phyloP scores from a whole-genome alignment of 2,888 invertebrate genomes.

The Margaritifera margaritifera region DNA sequence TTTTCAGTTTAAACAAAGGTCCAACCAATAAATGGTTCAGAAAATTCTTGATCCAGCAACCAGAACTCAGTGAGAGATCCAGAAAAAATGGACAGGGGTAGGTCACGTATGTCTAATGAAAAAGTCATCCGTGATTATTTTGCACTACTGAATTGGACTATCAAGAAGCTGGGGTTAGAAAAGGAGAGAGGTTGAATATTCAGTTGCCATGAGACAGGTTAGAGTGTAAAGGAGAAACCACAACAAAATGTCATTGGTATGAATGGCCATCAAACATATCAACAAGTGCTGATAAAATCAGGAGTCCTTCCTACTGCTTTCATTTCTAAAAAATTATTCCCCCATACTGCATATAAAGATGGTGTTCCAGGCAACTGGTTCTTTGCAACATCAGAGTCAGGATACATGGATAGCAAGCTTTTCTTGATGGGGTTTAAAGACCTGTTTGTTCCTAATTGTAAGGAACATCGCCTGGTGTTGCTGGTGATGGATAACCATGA shows the following conservation, averaged over 20 bases:
- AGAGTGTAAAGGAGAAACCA: slow-evolving; percentile 6
- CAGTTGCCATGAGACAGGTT: slow-evolving; percentile 17
- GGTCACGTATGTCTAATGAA: slow-evolving; percentile 3
- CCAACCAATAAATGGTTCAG: slow-evolving; percentile 12
- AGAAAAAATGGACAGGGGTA: slow-evolving; percentile 1
- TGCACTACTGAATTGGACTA: not conserved
- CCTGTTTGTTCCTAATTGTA: slow-evolving; percentile 6
- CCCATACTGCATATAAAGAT: not conserved
- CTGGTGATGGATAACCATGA: slow-evolving; percentile 10
- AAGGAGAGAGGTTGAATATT: slow-evolving; percentile 10
- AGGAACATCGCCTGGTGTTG: not conserved
- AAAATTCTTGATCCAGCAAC: slow-evolving; percentile 2
- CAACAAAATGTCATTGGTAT: slow-evolving; percentile 5
- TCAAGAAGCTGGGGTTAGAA: not conserved
- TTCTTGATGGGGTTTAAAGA: slow-evolving; percentile 4
- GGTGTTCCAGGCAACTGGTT: slow-evolving; percentile 9
- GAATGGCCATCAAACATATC: slow-evolving; percentile 11
- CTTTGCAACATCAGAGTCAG: slow-evolving; percentile 2
- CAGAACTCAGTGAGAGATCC: slow-evolving; percentile 7
- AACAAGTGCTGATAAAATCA: not conserved
- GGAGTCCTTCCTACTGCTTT: slow-evolving; percentile 7
- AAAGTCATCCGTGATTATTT: slow-evolving; percentile 7
- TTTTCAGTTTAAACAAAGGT: slow-evolving; percentile 10
- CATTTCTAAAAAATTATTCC: slow-evolving; percentile 1
- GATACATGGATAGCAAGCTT: slow-evolving; percentile 13